Conservation (phyloP, 37 sponge, comb jelly and placozoan genomes). For the Ianthella basta region DNA sequence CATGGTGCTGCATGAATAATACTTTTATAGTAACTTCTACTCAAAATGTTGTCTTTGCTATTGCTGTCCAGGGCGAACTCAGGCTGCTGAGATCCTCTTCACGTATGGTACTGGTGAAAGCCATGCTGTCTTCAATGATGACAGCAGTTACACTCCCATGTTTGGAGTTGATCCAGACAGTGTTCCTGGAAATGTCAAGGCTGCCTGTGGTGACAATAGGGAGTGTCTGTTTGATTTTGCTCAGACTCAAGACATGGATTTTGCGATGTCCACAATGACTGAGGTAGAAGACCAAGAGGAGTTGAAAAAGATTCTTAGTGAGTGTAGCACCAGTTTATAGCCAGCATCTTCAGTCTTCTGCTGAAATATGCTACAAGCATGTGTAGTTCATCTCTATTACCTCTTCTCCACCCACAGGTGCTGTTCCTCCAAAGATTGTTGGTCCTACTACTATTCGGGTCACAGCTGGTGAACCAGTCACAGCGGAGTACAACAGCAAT, state of each 20-base stretch:
- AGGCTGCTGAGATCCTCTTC: neutral
- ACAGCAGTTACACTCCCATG: neutral
- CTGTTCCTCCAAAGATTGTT: neutral
- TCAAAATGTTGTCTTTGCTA: no score
- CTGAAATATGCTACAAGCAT: neutral
- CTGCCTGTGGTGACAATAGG: neutral
- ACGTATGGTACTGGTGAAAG: neutral
- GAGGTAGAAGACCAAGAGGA: neutral
- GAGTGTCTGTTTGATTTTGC: neutral
- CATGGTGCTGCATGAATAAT: no score
- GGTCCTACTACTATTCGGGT: neutral
- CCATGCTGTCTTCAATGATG: neutral
- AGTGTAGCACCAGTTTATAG: neutral
- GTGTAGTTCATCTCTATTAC: neutral
- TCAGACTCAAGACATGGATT: neutral
- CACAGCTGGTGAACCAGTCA: neutral
- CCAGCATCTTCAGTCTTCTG: neutral
- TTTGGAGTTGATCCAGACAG: constrained; percentile 20
- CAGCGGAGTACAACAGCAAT: neutral
- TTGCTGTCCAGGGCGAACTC: neutral
- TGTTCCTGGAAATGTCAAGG: constrained; percentile 10
- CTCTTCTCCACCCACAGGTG: no score
- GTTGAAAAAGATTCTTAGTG: neutral
- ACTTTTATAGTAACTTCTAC: no score
- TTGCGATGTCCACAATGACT: constrained; percentile 2